Evolutionary conservation across 2,888 invertebrate genomes (phyloP), one percentile per base, ranked within the genome.

Genomic region (Crossocerus cetratus): DNA sequence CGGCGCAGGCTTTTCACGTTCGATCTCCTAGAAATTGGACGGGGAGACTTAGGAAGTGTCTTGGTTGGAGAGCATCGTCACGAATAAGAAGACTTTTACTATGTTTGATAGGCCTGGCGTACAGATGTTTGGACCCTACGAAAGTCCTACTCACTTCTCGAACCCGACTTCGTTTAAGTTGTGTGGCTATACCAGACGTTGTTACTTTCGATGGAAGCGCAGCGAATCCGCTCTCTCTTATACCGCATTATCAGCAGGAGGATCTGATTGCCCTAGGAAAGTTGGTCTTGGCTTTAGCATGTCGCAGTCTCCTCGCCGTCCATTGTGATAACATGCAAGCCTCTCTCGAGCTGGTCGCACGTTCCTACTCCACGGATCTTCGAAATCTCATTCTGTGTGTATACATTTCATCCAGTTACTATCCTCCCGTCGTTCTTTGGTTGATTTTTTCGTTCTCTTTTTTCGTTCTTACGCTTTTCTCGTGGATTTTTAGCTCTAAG

Each of bases 281-380:
- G 81, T 92, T 99, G 84, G 95, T 98, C 68, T 92, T 99, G 81
- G 96, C 97, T 0, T 92, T 99, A 85, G 97, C 98, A n/a, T 98
- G 98, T 91, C 96, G 98, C 89, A 96, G 96, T 65, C 92, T 97
- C 65, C 94, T 96, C 90, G 97, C 97, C 86, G 94, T 96, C 83
- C 95, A 96, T 90, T 92, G 95, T 78, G 97, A 98, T 84, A 97
- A 97, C 91, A 93, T 98, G 83, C 94, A 95, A 86, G 94, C 96
- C 11, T 97, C 97, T 68, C 93, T 99, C 90, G 98, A 98, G 80
- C 93, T 98, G 80, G 95, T 99, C 82, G 93, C 96, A 71, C 93
- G 97, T 84, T 95, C 96, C 83, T 99, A 99, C 92, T 98, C 99
- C 49, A 92, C 95, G 18, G 99, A 99, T 92, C 94, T 99, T 87